phyloP scores from a whole-genome alignment of 2,888 invertebrate genomes.

The Ophion costatus region DNA sequence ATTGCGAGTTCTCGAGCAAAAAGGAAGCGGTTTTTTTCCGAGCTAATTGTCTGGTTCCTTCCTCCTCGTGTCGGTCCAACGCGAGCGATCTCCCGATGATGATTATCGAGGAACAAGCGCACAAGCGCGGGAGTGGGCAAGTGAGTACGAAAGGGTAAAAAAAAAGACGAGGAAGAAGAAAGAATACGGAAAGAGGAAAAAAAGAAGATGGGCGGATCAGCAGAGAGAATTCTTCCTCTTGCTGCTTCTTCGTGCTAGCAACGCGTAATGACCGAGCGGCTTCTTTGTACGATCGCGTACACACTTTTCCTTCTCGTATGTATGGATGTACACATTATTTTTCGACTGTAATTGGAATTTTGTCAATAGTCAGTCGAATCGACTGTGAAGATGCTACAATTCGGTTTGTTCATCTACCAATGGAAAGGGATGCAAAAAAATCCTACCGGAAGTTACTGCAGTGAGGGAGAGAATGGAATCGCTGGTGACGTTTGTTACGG shows the following conservation, averaged over 20 bases:
- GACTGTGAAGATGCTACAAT: no score
- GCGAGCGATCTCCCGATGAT: slow-evolving; percentile 65
- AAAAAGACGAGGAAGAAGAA: slow-evolving; percentile 21
- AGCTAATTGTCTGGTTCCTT: slow-evolving; percentile 64
- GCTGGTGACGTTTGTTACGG: no score
- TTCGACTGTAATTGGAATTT: no score
- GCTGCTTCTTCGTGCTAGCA: background rate
- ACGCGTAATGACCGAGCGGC: background rate
- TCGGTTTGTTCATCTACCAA: no score
- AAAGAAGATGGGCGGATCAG: background rate
- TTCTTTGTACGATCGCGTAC: background rate
- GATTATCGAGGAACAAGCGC: slow-evolving; percentile 52
- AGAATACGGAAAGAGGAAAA: slow-evolving; percentile 32
- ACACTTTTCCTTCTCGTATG: background rate
- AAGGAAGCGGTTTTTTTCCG: slow-evolving; percentile 61
- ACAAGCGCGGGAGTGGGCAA: slow-evolving; percentile 64
- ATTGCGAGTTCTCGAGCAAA: slow-evolving; percentile 10
- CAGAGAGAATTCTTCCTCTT: background rate
- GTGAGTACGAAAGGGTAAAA: background rate
- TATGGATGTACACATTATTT: no score
- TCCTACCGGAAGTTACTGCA: no score
- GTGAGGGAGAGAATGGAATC: no score
- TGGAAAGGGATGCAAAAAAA: no score
- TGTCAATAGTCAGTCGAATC: no score
- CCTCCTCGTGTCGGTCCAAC: slow-evolving; percentile 55